These are phyloP conservation scores for Equus przewalskii DNA, from an alignment of 2,113 vertebrate genomes.

Conservation along the genomic window DNA sequence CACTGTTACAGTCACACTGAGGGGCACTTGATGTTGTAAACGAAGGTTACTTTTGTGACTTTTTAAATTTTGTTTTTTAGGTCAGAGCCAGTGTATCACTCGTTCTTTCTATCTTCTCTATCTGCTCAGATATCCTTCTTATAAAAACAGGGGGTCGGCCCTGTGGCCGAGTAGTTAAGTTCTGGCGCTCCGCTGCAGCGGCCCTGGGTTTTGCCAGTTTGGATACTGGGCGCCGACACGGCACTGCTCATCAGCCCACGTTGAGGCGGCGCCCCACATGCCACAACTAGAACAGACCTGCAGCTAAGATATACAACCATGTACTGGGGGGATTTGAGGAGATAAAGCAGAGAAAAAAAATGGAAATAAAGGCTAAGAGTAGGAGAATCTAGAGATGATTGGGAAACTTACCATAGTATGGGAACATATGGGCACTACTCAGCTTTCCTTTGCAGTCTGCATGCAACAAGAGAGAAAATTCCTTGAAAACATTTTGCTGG, in stretches of 20 bases:
- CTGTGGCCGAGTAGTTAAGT: no score
- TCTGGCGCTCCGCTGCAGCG: no score
- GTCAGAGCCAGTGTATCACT: background rate
- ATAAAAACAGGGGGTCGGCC: background rate
- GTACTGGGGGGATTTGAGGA: no score
- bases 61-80: background rate
- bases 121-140: background rate
- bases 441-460: background rate
- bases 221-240: no score
- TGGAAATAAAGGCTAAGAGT: background rate
- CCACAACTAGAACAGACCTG: no score
- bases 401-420: background rate
- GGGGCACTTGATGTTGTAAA: background rate
- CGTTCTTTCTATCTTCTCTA: background rate
- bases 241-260: no score
- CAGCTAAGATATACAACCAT: no score
- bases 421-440: background rate
- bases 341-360: background rate
- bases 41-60: background rate
- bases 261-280: no score
- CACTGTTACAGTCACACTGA: background rate
- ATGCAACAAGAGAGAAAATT: background rate
- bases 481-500: background rate
- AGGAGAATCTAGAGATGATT: background rate
- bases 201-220: no score